These are phyloP conservation scores for Hylyphantes graminicola DNA, from an alignment of 1,140 invertebrate species.

Conservation along the genomic window DNA sequence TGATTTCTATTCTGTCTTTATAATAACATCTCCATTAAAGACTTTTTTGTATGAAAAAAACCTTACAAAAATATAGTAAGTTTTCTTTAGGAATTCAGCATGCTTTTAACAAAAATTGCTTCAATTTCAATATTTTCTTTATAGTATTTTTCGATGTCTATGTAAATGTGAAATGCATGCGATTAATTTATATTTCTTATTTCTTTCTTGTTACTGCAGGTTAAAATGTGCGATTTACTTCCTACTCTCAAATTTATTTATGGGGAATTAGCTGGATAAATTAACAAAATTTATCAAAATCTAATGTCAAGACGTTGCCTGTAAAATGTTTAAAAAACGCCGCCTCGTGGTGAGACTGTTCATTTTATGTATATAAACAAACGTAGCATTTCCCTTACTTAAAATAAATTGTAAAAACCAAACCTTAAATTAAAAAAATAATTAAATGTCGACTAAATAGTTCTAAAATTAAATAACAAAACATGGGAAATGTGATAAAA, in stretches of 20 bases:
- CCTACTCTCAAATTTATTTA: slow-evolving; percentile 30
- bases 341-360: slow-evolving; percentile 26
- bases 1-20: too few species aligned
- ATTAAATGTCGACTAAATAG: background rate
- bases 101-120: too few species aligned
- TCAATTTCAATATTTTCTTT: too few species aligned
- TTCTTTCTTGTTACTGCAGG: slow-evolving; percentile 31
- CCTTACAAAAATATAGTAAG: too few species aligned
- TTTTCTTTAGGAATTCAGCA: too few species aligned
- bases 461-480: background rate
- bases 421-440: too few species aligned
- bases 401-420: background rate
- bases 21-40: too few species aligned
- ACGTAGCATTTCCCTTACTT: slow-evolving; percentile 11
- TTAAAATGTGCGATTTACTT: slow-evolving; percentile 34
- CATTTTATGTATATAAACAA: slow-evolving; percentile 37
- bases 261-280: slow-evolving; percentile 34
- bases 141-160: background rate
- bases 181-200: slow-evolving; percentile 39
- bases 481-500: background rate
- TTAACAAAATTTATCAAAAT: slow-evolving; percentile 17
- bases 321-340: slow-evolving; percentile 15
- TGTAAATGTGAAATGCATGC: slow-evolving; percentile 27
- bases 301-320: slow-evolving; percentile 34
- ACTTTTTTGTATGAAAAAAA: too few species aligned